A percentile compares a stretch with the other conserved stretches of the same genome.
Evolutionary conservation across 2,888 invertebrate genomes (phyloP).

Genomic region (Barypeithes pellucidus): DNA sequence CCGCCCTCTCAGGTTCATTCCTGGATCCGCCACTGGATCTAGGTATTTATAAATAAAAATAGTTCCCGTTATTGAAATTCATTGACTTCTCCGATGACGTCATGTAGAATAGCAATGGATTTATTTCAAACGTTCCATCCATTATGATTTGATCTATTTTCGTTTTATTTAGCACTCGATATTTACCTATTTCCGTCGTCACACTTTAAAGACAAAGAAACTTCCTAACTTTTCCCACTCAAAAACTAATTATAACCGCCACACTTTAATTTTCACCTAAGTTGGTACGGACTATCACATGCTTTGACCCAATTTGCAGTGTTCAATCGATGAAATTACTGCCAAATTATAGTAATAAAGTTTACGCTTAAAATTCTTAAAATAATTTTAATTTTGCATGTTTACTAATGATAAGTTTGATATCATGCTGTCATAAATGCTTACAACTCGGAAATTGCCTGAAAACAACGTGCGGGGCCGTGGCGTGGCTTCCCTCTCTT

Average conservation of each 20-base stretch:
- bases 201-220: neutral
- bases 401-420: neutral
- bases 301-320: constrained; percentile 34
- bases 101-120: too few relatives aligned
- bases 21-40: too few relatives aligned
- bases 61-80: too few relatives aligned
- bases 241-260: constrained; percentile 40
- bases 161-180: neutral
- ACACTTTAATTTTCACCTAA: constrained; percentile 36
- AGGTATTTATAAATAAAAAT: too few relatives aligned
- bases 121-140: too few relatives aligned
- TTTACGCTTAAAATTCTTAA: constrained; percentile 38
- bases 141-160: neutral
- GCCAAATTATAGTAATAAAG: constrained; percentile 39
- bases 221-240: constrained; percentile 8
- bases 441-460: constrained; percentile 41
- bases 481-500: constrained; percentile 1
- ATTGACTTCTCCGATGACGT: too few relatives aligned
- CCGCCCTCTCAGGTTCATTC: too few relatives aligned
- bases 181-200: neutral
- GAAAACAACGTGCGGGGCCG: constrained; percentile 1
- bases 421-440: constrained; percentile 34
- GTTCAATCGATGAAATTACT: constrained; percentile 39
- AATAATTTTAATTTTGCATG: constrained; percentile 38
- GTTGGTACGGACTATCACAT: constrained; percentile 47